A percentile compares a stretch with the other conserved stretches of the same genome.
These are phyloP conservation scores for Heteronetta atricapilla DNA, from an alignment of 2,113 vertebrate genomes.

Conservation along the genomic window DNA sequence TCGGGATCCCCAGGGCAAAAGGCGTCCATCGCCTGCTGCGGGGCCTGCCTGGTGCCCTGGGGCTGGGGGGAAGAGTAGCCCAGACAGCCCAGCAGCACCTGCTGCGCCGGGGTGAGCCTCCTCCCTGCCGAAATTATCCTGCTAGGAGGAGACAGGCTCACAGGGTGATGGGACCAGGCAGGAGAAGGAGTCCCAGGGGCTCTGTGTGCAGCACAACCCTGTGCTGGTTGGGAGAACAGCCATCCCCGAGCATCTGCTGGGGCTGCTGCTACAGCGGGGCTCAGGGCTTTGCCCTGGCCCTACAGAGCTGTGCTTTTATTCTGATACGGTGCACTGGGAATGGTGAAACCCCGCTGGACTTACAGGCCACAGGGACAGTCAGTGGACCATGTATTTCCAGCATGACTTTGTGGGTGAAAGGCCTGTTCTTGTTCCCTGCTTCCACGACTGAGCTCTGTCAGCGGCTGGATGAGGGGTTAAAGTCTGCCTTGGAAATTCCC, in stretches of 20 bases:
- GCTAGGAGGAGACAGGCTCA: neutral
- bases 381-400: constrained; percentile 26
- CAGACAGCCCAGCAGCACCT: neutral
- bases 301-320: neutral
- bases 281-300: neutral
- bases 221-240: accelerated
- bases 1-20: neutral
- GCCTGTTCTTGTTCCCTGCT: neutral
- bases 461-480: neutral
- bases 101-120: accelerated
- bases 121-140: neutral
- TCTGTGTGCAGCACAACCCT: neutral
- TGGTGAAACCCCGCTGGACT: neutral
- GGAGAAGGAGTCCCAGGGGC: neutral
- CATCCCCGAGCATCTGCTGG: neutral
- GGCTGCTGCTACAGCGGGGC: accelerated
- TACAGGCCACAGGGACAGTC: neutral
- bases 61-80: neutral
- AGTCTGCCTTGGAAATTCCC: constrained; percentile 8
- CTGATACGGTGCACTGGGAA: neutral
- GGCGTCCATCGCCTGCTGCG: neutral
- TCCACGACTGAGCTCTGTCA: neutral
- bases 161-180: neutral
- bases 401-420: neutral
- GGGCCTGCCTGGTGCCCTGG: accelerated